Percentiles rank a stretch among this genome's conserved stretches.
Conservation (phyloP, 2,888 invertebrate species). For the Coleophora deauratella region DNA sequence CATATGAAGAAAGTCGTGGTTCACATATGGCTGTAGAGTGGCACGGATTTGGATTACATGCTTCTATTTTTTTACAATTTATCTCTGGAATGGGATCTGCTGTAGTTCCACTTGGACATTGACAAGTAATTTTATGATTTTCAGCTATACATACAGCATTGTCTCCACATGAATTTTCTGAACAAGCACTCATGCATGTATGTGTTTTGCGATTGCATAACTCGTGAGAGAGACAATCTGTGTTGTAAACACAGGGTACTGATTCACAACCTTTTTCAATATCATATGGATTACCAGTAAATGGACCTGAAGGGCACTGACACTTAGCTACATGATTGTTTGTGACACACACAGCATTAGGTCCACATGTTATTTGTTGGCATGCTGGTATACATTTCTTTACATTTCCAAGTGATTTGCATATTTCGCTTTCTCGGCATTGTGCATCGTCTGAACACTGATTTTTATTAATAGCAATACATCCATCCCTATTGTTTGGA, state of each 20-base stretch:
- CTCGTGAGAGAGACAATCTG: constrained; percentile 85
- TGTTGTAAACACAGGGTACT: constrained; percentile 90
- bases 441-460: constrained; percentile 86
- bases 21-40: constrained; percentile 87
- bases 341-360: constrained; percentile 89
- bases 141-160: constrained; percentile 92
- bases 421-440: constrained; percentile 88
- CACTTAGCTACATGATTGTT: constrained; percentile 93
- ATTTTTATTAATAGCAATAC: constrained; percentile 80
- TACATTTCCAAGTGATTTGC: constrained; percentile 75
- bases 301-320: constrained; percentile 91
- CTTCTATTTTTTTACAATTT: constrained; percentile 81
- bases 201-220: constrained; percentile 88
- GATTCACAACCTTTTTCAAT: constrained; percentile 81
- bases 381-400: constrained; percentile 86
- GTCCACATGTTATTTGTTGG: constrained; percentile 84
- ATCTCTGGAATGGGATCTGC: constrained; percentile 90
- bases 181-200: constrained; percentile 86
- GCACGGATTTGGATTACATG: constrained; percentile 85
- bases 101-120: constrained; percentile 88
- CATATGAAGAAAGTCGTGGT: constrained; percentile 77
- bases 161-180: constrained; percentile 86
- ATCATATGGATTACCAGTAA: constrained; percentile 89
- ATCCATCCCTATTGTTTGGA: constrained; percentile 92
- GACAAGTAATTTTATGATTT: constrained; percentile 86